phyloP scores from a whole-genome alignment of 2,797 vertebrate genomes.

The Lepidocolaptes lacrymiger region DNA sequence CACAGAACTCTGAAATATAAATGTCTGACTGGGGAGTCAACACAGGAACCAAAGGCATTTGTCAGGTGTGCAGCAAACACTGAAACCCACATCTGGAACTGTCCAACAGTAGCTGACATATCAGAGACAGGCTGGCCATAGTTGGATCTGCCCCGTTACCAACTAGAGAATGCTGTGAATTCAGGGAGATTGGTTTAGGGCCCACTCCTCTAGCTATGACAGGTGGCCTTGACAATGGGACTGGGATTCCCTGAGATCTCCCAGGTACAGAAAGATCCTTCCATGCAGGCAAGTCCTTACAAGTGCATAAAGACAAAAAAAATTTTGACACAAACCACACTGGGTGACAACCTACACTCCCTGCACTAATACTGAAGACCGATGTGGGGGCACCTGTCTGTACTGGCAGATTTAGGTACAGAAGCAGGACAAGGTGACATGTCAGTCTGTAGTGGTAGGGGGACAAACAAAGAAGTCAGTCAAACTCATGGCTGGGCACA shows the following conservation, averaged over 20 bases:
- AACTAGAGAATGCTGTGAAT: neutral
- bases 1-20: neutral
- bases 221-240: neutral
- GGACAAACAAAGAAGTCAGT: neutral
- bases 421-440: neutral
- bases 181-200: neutral
- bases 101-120: neutral
- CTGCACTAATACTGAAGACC: neutral
- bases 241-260: neutral
- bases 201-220: accelerated
- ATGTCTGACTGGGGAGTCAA: neutral
- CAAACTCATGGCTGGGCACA: neutral
- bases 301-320: neutral
- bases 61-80: neutral
- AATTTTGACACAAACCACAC: neutral
- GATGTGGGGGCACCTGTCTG: neutral
- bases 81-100: neutral
- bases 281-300: neutral
- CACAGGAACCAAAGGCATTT: neutral
- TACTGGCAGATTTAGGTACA: neutral
- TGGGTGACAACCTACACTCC: neutral
- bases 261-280: neutral
- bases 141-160: neutral
- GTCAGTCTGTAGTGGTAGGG: neutral
- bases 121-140: neutral